These are phyloP conservation scores for Notarius lentiginosus DNA, from an alignment of 2,113 vertebrate genomes.

Conservation along the genomic window DNA sequence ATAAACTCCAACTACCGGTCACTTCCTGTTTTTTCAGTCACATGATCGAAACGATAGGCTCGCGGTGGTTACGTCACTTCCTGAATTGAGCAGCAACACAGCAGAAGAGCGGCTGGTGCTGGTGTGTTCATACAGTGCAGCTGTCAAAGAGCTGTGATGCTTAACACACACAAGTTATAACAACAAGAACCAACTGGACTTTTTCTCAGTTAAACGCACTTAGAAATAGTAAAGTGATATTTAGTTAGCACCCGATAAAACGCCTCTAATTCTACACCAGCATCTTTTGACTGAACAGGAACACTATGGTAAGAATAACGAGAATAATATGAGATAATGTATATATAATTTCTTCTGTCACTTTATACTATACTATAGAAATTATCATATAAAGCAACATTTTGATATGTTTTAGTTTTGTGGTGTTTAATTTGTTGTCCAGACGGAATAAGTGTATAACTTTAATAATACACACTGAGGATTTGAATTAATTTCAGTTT, in stretches of 20 bases:
- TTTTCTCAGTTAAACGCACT: not conserved
- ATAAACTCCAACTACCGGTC: too few relatives aligned
- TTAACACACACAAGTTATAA: too few relatives aligned
- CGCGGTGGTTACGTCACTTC: too few relatives aligned
- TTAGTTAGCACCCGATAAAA: not conserved
- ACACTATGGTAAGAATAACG: slow-evolving; percentile 2
- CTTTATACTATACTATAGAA: not conserved
- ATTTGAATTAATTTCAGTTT: too few relatives aligned
- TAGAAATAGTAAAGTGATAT: not conserved
- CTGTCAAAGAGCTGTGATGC: too few relatives aligned
- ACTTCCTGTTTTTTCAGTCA: not conserved
- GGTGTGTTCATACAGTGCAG: not conserved
- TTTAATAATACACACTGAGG: not conserved
- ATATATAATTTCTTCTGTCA: not conserved
- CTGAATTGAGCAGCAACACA: too few relatives aligned
- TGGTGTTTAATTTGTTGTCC: not conserved
- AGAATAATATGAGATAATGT: not conserved
- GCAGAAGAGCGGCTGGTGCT: not conserved
- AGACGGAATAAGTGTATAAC: not conserved
- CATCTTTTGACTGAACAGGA: not conserved
- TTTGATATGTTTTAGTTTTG: not conserved
- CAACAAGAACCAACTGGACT: not conserved
- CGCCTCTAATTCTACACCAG: not conserved
- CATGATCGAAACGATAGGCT: not conserved
- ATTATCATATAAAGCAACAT: not conserved